phyloP scores from a whole-genome alignment of 2,888 invertebrate genomes.

The Gari tellinella region DNA sequence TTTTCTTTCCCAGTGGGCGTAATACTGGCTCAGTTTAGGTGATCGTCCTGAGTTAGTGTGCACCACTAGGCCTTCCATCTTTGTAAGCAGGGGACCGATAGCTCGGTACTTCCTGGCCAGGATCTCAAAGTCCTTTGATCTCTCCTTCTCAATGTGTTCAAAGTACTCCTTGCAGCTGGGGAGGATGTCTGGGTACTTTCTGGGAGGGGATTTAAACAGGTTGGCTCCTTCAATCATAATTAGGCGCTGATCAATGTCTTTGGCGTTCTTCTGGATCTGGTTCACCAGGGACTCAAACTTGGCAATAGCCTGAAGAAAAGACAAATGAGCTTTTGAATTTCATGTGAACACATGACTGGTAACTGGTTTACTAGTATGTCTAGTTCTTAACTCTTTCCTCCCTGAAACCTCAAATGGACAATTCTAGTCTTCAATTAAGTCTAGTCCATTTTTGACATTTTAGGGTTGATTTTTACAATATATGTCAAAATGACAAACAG shows the following conservation, averaged over 20 bases:
- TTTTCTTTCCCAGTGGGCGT: slow-evolving; percentile 92
- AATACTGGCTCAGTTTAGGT: slow-evolving; percentile 90
- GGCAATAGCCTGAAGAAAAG: slow-evolving; percentile 81
- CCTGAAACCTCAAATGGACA: too few species aligned
- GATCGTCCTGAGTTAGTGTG: slow-evolving; percentile 91
- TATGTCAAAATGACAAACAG: too few species aligned
- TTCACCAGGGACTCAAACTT: slow-evolving; percentile 85
- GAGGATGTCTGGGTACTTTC: slow-evolving; percentile 77
- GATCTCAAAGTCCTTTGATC: slow-evolving; percentile 89
- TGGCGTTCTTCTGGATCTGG: slow-evolving; percentile 85
- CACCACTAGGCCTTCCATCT: slow-evolving; percentile 93
- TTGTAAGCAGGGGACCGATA: slow-evolving; percentile 92
- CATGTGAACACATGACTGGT: too few species aligned
- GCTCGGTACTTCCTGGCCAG: slow-evolving; percentile 91
- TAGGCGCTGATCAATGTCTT: slow-evolving; percentile 83
- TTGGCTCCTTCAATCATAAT: slow-evolving; percentile 81
- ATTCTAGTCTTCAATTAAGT: too few species aligned
- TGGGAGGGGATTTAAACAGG: slow-evolving; percentile 82
- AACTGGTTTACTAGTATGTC: too few species aligned
- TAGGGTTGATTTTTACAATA: too few species aligned
- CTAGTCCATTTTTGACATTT: too few species aligned
- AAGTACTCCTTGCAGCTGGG: slow-evolving; percentile 88
- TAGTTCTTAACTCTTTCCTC: too few species aligned
- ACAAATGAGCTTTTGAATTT: too few species aligned
- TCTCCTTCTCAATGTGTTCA: slow-evolving; percentile 88